phyloP scores from a whole-genome alignment of 1,140 invertebrate genomes.

The Listronotus bonariensis region DNA sequence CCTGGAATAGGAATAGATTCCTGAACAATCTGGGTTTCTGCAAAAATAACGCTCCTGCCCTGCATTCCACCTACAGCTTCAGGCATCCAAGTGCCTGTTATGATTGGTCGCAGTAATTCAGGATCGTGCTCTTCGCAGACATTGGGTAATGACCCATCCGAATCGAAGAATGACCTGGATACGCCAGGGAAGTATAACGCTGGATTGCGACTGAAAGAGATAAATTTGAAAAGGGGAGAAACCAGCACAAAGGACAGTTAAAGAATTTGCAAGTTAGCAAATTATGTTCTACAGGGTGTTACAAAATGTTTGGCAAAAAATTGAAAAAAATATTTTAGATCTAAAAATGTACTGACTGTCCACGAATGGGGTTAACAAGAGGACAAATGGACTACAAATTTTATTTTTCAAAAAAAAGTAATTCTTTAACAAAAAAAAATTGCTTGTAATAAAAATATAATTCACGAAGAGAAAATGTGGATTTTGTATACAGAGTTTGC shows the following conservation, averaged over 20 bases:
- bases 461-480: no score
- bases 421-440: no score
- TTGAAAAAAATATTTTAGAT: no score
- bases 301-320: no score
- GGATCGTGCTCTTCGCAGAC: conserved; percentile 87
- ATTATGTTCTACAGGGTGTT: neutral
- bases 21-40: conserved; percentile 92
- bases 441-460: no score
- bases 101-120: conserved; percentile 76
- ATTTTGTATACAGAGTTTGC: no score
- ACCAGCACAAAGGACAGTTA: neutral
- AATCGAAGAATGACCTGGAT: conserved; percentile 60
- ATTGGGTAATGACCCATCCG: conserved; percentile 59
- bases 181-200: conserved; percentile 66
- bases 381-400: no score
- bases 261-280: neutral
- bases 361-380: no score
- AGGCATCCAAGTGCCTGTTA: conserved; percentile 84
- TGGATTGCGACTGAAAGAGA: conserved; percentile 53
- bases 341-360: no score
- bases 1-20: conserved; percentile 90
- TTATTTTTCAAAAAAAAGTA: no score
- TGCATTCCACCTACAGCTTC: conserved; percentile 82
- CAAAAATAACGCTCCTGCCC: conserved; percentile 80
- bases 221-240: neutral